Percentiles rank a stretch among this genome's conserved stretches.
These are phyloP conservation scores for Menura novaehollandiae DNA, from an alignment of 2,113 vertebrate genomes.

Conservation along the genomic window DNA sequence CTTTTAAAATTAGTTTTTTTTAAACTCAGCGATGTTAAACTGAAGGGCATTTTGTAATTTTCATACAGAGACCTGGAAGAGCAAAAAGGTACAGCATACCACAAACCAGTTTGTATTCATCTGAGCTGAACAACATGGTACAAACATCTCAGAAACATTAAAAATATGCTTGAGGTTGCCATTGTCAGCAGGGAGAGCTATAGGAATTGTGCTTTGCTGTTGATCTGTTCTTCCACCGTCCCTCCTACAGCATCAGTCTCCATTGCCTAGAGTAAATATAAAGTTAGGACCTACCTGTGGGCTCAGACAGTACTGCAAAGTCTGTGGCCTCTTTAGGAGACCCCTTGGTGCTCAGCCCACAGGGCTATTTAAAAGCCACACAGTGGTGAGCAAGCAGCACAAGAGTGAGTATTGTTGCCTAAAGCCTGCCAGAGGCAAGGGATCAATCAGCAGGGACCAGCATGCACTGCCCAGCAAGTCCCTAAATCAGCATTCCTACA, in stretches of 20 bases:
- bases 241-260: neutral
- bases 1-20: constrained; percentile 65
- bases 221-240: neutral
- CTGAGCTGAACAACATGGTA: neutral
- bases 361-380: neutral
- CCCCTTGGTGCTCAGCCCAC: neutral
- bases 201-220: neutral
- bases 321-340: neutral
- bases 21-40: constrained; percentile 33
- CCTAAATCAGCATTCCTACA: neutral
- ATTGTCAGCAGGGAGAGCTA: neutral
- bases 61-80: neutral
- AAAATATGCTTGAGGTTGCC: neutral
- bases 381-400: neutral
- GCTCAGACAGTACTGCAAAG: neutral
- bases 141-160: neutral
- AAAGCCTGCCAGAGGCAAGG: neutral
- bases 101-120: neutral
- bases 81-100: neutral
- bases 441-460: neutral
- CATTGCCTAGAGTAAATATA: neutral
- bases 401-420: neutral
- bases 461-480: neutral
- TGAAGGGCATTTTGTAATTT: constrained; percentile 37
- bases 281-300: neutral